Conservation (phyloP, 2,797 vertebrate species). For the Danio albolineatus region DNA sequence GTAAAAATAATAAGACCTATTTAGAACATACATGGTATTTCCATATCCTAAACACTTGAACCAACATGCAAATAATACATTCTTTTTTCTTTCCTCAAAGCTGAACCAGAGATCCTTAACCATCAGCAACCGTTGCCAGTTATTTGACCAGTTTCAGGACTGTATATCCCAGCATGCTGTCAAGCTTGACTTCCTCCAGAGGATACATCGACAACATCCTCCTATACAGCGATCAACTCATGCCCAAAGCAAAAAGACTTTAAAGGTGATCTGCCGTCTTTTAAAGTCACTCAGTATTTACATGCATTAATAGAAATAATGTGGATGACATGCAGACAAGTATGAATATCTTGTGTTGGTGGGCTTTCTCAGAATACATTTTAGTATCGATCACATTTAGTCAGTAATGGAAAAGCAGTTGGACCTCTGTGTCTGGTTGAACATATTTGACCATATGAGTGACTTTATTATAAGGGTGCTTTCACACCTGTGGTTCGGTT, state of each 20-base stretch:
- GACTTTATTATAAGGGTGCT: too few relatives aligned
- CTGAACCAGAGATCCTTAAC: slow-evolving; percentile 90
- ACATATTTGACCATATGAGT: too few relatives aligned
- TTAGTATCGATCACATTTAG: too few relatives aligned
- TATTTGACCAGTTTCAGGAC: slow-evolving; percentile 91
- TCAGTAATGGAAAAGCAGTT: too few relatives aligned
- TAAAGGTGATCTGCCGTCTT: slow-evolving; percentile 82
- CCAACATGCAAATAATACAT: background rate
- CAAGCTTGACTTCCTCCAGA: slow-evolving; percentile 89
- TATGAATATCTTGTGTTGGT: background rate
- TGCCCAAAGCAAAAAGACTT: slow-evolving; percentile 85
- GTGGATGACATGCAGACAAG: too few relatives aligned
- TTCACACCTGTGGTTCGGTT: too few relatives aligned
- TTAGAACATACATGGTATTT: background rate
- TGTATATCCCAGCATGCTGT: slow-evolving; percentile 88
- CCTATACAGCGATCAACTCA: slow-evolving; percentile 82
- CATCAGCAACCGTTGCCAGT: slow-evolving; percentile 88
- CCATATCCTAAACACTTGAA: background rate
- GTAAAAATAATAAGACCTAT: background rate
- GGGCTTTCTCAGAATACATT: too few relatives aligned
- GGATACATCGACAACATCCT: slow-evolving; percentile 85
- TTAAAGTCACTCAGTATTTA: too few relatives aligned
- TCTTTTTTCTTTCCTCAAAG: slow-evolving; percentile 66
- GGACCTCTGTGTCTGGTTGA: too few relatives aligned
- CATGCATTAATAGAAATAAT: too few relatives aligned